Evolutionary conservation across 2,113 vertebrate genomes (phyloP), one percentile per base, ranked within the genome.

Genomic region (Toxostoma redivivum): DNA sequence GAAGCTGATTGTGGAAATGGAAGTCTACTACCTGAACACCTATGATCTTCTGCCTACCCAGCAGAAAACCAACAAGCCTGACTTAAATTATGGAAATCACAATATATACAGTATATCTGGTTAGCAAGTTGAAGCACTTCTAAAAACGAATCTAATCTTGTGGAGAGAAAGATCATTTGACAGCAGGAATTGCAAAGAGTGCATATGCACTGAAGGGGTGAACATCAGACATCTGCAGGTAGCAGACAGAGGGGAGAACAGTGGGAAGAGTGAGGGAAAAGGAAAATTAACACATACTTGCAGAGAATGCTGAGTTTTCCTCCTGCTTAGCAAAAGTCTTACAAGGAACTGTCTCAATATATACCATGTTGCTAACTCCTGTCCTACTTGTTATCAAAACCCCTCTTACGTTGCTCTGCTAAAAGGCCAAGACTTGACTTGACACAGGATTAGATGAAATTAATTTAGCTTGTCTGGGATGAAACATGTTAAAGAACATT

Each of bases 61-160:
- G 19, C 11, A 73, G 22, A 81, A 81, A 70, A 53, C 38, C 74
- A 90, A 61, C 15, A 64, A 84, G 30, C 2, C 47, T 27, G 21
- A 30, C 18, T 88, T 56, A 72, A 67, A 85, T 72, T 21, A 57
- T 5, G 18, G 17, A 25, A 79, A 31, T 38, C 21, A 30, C 56
- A 42, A 23, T 9, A 78, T n/a, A 67, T 10, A 60, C 1, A 58
- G 28, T 38, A 62, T 31, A 31, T 0, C 0, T 23, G 20, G 44
- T 69, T 67, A 60, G n/a, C 48, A 61, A 57, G 18, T 7, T 50
- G 35, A 86, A 88, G 37, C 27, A 51, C 56, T 88, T 81, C 44
- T 66, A 37, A 62, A 79, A 86, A 31, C 85, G 77, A 81, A 40
- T 53, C 48, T 69, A 15, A 65, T 81, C 65, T 81, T 79, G 57